These are phyloP conservation scores for Euwallacea fornicatus DNA, from an alignment of 1,140 invertebrate genomes.

Conservation along the genomic window DNA sequence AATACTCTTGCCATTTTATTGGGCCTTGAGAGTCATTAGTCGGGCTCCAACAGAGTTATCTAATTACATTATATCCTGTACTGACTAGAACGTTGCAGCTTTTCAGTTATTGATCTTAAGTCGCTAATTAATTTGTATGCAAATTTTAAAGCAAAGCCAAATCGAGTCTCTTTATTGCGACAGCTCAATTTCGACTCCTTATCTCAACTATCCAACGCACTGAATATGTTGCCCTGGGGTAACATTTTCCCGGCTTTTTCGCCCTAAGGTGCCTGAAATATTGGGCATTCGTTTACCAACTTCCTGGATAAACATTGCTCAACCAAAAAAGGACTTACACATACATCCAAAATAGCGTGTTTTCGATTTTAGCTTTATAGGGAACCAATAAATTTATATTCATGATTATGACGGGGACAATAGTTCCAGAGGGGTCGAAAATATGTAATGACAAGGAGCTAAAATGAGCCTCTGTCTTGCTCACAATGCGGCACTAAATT, in stretches of 20 bases:
- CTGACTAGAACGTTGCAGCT: too few relatives aligned
- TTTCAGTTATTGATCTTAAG: too few relatives aligned
- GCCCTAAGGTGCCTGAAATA: neutral
- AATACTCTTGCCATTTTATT: too few relatives aligned
- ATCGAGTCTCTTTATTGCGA: too few relatives aligned
- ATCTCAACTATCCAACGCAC: slow-evolving; percentile 2
- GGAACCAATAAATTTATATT: neutral
- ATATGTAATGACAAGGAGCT: too few relatives aligned
- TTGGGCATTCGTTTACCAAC: neutral
- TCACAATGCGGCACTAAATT: too few relatives aligned
- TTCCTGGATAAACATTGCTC: neutral
- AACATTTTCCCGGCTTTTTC: slow-evolving; percentile 6
- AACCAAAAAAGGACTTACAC: neutral
- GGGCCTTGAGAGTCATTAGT: too few relatives aligned
- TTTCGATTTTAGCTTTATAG: neutral
- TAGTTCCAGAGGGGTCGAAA: neutral
- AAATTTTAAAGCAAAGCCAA: too few relatives aligned
- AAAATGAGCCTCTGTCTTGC: too few relatives aligned
- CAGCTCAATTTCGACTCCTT: slow-evolving; percentile 1
- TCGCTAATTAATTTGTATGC: too few relatives aligned
- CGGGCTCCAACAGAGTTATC: too few relatives aligned
- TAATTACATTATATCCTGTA: too few relatives aligned
- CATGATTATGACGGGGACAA: neutral
- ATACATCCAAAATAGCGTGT: neutral
- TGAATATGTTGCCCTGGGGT: neutral